phyloP scores from a whole-genome alignment of 1,140 invertebrate species.

The Aphelinus atriplicis region DNA sequence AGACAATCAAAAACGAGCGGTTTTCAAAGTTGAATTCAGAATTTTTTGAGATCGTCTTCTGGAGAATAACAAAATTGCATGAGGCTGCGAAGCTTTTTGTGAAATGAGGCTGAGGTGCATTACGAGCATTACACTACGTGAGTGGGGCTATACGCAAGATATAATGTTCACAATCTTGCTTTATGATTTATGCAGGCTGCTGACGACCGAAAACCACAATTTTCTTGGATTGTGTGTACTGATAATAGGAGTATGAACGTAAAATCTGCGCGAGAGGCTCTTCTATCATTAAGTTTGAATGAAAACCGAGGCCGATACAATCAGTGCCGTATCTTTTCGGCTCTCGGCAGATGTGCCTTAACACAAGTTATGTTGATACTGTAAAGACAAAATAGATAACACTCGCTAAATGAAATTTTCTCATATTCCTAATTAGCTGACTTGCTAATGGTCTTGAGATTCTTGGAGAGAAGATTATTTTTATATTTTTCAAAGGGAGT shows the following conservation, averaged over 20 bases:
- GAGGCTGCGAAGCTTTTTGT: neutral
- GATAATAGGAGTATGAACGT: slow-evolving; percentile 36
- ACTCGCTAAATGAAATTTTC: too few species aligned
- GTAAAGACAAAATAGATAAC: too few species aligned
- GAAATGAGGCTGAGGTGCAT: neutral
- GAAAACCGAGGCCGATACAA: neutral
- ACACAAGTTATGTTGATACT: too few species aligned
- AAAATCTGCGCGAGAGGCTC: slow-evolving; percentile 4
- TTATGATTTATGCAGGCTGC: slow-evolving; percentile 23
- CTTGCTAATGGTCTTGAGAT: too few species aligned
- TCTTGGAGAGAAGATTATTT: too few species aligned
- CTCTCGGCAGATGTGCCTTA: too few species aligned
- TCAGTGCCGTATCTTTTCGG: neutral
- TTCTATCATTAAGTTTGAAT: neutral
- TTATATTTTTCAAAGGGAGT: too few species aligned
- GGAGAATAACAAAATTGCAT: neutral
- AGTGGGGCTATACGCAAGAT: slow-evolving; percentile 4
- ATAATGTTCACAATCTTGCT: slow-evolving; percentile 1
- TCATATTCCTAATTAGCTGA: too few species aligned
- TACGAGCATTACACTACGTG: neutral
- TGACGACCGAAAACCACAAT: slow-evolving; percentile 23
- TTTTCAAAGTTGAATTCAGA: too few species aligned
- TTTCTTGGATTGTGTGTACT: slow-evolving; percentile 24
- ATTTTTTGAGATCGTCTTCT: too few species aligned
- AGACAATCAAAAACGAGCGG: too few species aligned